Evolutionary conservation across 1,140 invertebrate species (phyloP).

Genomic region (Calosoma granatense): DNA sequence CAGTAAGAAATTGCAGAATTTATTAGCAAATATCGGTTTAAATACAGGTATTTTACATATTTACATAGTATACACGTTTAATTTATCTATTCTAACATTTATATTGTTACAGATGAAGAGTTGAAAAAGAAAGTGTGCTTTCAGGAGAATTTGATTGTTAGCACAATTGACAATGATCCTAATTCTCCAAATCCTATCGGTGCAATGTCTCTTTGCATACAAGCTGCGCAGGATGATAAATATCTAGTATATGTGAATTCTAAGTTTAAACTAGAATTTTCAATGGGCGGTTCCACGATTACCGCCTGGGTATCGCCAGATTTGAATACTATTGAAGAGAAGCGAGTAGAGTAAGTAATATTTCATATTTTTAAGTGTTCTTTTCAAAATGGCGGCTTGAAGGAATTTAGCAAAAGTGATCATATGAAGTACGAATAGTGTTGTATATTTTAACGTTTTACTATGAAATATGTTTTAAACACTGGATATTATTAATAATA

Average conservation of each 20-base stretch:
- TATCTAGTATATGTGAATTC: conserved; percentile 42
- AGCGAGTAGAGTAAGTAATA: conserved; percentile 38
- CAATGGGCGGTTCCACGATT: conserved; percentile 39
- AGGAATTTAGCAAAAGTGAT: too few relatives aligned
- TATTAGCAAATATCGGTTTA: too few relatives aligned
- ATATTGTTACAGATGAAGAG: conserved; percentile 29
- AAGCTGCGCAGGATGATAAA: conserved; percentile 24
- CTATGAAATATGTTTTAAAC: too few relatives aligned
- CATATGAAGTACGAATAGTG: too few relatives aligned
- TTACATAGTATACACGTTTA: background rate
- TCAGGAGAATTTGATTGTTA: conserved; percentile 24
- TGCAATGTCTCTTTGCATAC: conserved; percentile 25
- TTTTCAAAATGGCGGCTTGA: too few relatives aligned
- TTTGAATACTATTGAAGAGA: conserved; percentile 46
- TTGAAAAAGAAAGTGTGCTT: conserved; percentile 28
- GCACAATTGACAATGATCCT: conserved; percentile 17
- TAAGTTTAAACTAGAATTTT: conserved; percentile 37
- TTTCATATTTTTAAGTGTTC: background rate
- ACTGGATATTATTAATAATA: too few relatives aligned
- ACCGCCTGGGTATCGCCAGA: conserved; percentile 43
- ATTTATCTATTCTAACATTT: too few relatives aligned
- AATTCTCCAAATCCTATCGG: conserved; percentile 17
- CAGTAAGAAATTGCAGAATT: too few relatives aligned
- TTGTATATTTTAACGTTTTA: too few relatives aligned
- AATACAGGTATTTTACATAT: background rate